Evolutionary conservation across 2,888 invertebrate genomes (phyloP), one percentile per base, ranked within the genome.

Genomic region (Melanotus villosus): DNA sequence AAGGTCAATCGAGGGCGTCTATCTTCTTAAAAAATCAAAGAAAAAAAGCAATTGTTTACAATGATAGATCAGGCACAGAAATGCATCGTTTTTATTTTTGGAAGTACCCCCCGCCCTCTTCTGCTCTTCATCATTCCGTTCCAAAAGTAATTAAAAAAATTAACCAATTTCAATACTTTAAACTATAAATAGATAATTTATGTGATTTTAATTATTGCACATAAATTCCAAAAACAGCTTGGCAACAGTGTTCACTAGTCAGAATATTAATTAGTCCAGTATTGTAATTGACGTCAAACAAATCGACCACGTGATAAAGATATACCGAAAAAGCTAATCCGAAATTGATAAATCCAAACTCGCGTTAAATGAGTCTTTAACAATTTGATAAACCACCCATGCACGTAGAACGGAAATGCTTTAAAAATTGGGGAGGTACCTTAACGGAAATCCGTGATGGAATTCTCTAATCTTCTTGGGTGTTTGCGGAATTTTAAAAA

Each of bases 231-330:
- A 12, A 38, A 47, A 47, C 14, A 47, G 47, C 47, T 47, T 47
- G 23, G 23, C 47, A 47, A 47, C 47, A 26, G 18, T n/a, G n/a
- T n/a, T 47, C 18, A 10, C n/a, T 7, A 4, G 21, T 21, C 23
- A 12, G 47, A 47, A 47, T 47, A 23, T 47, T 47, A 47, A 47
- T 43, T 47, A 47, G 18, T 47, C 47, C 23, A 47, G 47, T 47
- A 47, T 47, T 47, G 12, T 23, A 12, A 47, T 47, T 47, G 47
- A 47, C 47, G 47, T 47, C 47, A 47, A 43, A 18, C 7, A 47
- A 47, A 3, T 47, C 5, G 26, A 47, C 47, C 12, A n/a, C 47
- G 47, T 47, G 47, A 26, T 47, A 12, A 12, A 47, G 47, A 47
- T 47, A 23, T 23, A 12, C 12, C 23, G 23, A 23, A 1, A 10